A percentile compares a stretch with the other conserved stretches of the same genome.
phyloP scores from a whole-genome alignment of 2,113 vertebrate genomes.

The Phaethon lepturus region DNA sequence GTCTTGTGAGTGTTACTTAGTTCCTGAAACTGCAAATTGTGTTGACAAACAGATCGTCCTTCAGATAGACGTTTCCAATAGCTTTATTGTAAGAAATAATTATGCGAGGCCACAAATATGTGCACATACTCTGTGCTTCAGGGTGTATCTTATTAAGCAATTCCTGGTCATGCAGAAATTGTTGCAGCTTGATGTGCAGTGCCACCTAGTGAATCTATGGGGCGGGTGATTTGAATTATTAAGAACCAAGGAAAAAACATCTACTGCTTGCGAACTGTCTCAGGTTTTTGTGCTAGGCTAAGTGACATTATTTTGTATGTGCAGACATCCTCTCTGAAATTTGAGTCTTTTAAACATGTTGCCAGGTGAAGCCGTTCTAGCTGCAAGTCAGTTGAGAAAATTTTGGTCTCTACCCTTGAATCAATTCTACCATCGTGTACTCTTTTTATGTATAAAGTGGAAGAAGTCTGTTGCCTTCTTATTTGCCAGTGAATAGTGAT shows the following conservation, averaged over 20 bases:
- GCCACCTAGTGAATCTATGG: constrained; percentile 60
- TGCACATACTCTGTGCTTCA: neutral
- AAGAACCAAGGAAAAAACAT: neutral
- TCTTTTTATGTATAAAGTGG: neutral
- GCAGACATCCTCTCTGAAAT: neutral
- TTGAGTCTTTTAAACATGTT: neutral
- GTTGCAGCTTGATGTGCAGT: constrained; percentile 2
- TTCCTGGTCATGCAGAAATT: neutral
- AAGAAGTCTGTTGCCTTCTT: neutral
- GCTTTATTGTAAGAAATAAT: constrained; percentile 36
- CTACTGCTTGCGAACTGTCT: neutral
- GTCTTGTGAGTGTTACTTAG: neutral
- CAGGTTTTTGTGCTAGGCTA: neutral
- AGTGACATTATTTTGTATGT: neutral
- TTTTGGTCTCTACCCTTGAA: neutral
- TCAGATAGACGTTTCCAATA: neutral
- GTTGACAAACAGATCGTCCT: constrained; percentile 13
- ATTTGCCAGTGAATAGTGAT: neutral
- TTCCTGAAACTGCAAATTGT: constrained; percentile 5
- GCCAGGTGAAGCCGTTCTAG: neutral
- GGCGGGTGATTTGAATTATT: neutral
- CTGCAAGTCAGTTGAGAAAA: neutral
- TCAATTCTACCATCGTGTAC: neutral
- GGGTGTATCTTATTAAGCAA: neutral
- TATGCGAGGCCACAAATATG: neutral